A percentile compares a stretch with the other conserved stretches of the same genome.
Conservation (phyloP, 2,888 invertebrate species). For the Eurytoma adleriae region DNA sequence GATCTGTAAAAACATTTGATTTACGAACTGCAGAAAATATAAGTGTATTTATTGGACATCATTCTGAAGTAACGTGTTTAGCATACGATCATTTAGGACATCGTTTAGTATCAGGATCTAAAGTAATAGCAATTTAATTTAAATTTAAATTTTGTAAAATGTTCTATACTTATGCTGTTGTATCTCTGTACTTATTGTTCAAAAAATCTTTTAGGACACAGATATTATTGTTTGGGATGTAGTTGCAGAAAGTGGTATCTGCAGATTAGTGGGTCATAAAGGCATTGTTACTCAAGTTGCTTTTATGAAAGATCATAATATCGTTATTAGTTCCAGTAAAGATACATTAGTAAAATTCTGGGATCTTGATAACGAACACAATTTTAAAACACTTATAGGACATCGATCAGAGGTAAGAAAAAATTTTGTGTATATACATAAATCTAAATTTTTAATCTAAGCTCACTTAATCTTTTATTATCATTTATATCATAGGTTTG, state of each 20-base stretch:
- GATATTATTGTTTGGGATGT: constrained; percentile 97
- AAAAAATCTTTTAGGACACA: constrained; percentile 82
- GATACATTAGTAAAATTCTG: constrained; percentile 98
- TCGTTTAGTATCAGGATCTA: constrained; percentile 91
- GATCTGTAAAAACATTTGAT: constrained; percentile 90
- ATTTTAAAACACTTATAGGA: constrained; percentile 95
- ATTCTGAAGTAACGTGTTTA: constrained; percentile 88
- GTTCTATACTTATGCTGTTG: constrained; percentile 15
- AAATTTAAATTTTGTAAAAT: constrained; percentile 1
- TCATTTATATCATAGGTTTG: constrained; percentile 81
- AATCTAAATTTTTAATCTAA: constrained; percentile 35
- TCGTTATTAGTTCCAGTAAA: constrained; percentile 90
- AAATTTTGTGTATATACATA: constrained; percentile 1
- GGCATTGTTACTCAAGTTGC: constrained; percentile 89
- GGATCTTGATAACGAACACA: constrained; percentile 96
- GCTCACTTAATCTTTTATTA: constrained; percentile 34
- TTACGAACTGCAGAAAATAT: constrained; percentile 84
- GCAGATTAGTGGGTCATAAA: constrained; percentile 94
- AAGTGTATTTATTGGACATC: constrained; percentile 90
- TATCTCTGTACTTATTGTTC: not conserved
- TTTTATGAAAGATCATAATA: constrained; percentile 84
- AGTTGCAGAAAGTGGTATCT: constrained; percentile 92
- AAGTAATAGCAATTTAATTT: constrained; percentile 77
- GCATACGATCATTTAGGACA: constrained; percentile 91
- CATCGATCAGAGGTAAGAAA: constrained; percentile 86